Conservation (phyloP, 2,797 vertebrate genomes). For the Ambastaia sidthimunki region DNA sequence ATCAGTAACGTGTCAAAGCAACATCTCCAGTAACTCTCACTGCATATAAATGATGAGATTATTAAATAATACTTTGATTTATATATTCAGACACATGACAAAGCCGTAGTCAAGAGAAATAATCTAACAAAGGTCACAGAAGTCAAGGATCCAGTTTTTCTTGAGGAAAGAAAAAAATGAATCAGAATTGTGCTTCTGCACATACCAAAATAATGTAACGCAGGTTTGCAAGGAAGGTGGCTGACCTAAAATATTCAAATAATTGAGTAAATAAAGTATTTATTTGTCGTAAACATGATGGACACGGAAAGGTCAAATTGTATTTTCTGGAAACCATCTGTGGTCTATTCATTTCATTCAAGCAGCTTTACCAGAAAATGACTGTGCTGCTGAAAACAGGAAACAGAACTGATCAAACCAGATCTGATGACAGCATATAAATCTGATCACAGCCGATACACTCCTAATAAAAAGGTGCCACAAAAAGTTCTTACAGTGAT, state of each 20-base stretch:
- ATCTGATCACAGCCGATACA: no score
- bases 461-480: no score
- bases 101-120: background rate
- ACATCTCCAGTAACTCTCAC: background rate
- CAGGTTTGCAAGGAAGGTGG: conserved; percentile 5
- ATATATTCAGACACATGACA: background rate
- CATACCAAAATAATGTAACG: background rate
- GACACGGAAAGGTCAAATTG: conserved; percentile 6
- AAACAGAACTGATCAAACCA: background rate
- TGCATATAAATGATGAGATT: background rate
- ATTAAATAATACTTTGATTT: background rate
- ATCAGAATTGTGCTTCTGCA: background rate
- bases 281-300: conserved; percentile 24
- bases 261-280: conserved; percentile 23
- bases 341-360: conserved; percentile 9
- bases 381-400: conserved; percentile 1
- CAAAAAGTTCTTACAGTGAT: no score
- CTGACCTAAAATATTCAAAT: conserved; percentile 14
- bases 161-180: background rate
- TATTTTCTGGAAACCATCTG: conserved; percentile 24
- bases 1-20: background rate
- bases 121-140: background rate
- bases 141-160: background rate
- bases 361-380: conserved; percentile 1
- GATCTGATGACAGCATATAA: no score